Evolutionary conservation across 2,888 invertebrate genomes (phyloP), one percentile per base, ranked within the genome.

Genomic region (Ellobium chinense): DNA sequence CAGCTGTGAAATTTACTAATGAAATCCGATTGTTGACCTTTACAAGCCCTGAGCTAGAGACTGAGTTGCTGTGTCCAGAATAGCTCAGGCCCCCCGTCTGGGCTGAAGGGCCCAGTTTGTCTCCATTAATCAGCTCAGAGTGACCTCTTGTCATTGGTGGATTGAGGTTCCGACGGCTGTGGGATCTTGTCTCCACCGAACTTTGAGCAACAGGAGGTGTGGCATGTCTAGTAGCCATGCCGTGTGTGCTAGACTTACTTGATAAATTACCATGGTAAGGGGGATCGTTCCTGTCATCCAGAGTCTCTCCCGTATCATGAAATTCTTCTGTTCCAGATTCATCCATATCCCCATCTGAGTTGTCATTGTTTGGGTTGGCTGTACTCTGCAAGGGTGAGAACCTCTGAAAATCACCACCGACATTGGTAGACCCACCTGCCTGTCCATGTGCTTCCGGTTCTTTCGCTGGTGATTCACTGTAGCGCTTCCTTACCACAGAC

Each of bases 1-100:
- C 84, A 14, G 84, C 84, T 9, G 86, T 86, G 83, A 88, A 87
- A 75, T 87, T 86, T 1, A 87, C 85, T 29, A 88, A 76, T 21
- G 86, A 87, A 56, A 88, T 83, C 14, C 86, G 82, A 46, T 83
- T 85, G 72, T 88, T 86, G 21, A 85, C 81, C 0, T 84, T 84
- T n/a, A 85, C 82, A 29, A 76, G 83, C 14, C 78, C 62, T 39
- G 66, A 36, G 4, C 37, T 68, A 29, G 73, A 37, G n/a, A 58
- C 24, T 14, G 72, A 54, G 56, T 56, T 69, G 21, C 24, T 54
- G 46, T 58, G 70, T 18, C 77, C 77, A 31, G 70, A 46, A n/a
- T 65, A 72, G 1, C 65, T 65, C n/a, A 72, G 65, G 9, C 37
- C 39, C 21, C 63, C 29, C 2, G 66, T 29, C 18, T 78, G 60